Percentiles rank a stretch among this genome's conserved stretches.
Conservation (phyloP, 2,888 invertebrate genomes). For the Drosophila birchii region DNA sequence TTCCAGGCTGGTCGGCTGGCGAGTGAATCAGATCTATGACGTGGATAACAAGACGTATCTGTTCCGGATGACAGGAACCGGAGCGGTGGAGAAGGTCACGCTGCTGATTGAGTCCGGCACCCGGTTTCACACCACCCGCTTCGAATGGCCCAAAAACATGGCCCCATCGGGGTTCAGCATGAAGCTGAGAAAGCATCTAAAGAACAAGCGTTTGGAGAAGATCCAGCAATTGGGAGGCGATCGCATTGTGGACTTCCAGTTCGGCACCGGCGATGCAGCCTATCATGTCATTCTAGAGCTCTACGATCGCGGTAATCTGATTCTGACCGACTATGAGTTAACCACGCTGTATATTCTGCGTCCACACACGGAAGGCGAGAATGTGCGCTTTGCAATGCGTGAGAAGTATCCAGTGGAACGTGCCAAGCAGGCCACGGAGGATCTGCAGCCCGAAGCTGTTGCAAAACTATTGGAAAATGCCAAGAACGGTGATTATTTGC, state of each 20-base stretch:
- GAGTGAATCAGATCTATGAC: constrained; percentile 98
- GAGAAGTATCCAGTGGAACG: constrained; percentile 95
- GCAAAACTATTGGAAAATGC: constrained; percentile 87
- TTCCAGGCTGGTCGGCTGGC: constrained; percentile 92
- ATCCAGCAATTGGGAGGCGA: constrained; percentile 95
- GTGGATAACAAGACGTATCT: constrained; percentile 98
- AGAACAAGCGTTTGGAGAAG: constrained; percentile 96
- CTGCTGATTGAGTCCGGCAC: constrained; percentile 97
- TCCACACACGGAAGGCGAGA: constrained; percentile 96
- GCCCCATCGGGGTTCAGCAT: constrained; percentile 98
- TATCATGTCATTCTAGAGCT: constrained; percentile 98
- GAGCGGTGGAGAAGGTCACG: constrained; percentile 93
- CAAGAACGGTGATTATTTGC: constrained; percentile 91
- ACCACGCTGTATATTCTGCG: constrained; percentile 96
- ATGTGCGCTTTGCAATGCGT: constrained; percentile 94
- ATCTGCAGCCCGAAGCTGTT: constrained; percentile 86
- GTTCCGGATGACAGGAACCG: constrained; percentile 92
- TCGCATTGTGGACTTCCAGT: constrained; percentile 97
- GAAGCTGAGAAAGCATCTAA: constrained; percentile 99
- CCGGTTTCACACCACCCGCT: constrained; percentile 96
- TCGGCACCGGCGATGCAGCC: constrained; percentile 96
- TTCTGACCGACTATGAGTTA: constrained; percentile 95
- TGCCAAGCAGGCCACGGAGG: constrained; percentile 88
- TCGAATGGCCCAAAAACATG: constrained; percentile 99
- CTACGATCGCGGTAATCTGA: constrained; percentile 97